Evolutionary conservation across 2,113 vertebrate genomes (phyloP).

Genomic region (Rhinolophus ferrumequinum): DNA sequence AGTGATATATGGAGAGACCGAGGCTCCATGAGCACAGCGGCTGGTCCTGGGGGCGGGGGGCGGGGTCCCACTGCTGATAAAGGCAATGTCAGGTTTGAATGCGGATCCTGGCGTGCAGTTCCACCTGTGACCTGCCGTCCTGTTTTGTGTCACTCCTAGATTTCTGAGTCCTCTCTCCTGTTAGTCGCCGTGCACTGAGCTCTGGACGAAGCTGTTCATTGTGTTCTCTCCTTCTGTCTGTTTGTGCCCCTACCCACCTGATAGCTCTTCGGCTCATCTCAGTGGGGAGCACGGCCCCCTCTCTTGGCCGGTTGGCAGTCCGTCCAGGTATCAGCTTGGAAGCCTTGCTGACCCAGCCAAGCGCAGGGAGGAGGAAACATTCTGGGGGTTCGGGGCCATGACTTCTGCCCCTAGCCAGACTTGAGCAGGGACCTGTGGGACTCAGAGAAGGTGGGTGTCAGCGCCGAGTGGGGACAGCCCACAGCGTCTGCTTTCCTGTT

Average conservation of each 20-base stretch:
- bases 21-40: neutral
- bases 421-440: neutral
- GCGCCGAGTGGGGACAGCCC: neutral
- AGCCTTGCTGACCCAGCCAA: accelerated
- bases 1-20: neutral
- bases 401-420: neutral
- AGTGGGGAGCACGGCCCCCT: no score
- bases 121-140: neutral
- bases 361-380: accelerated
- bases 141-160: neutral
- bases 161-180: neutral
- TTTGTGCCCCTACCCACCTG: no score
- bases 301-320: neutral
- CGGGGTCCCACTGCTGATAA: neutral
- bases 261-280: no score
- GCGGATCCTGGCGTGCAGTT: neutral
- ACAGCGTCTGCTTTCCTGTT: neutral
- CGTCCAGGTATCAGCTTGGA: neutral
- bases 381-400: neutral
- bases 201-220: neutral
- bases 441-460: neutral
- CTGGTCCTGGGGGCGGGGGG: neutral
- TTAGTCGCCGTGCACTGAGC: neutral
- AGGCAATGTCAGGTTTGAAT: neutral
- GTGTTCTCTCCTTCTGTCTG: neutral